Base-by-base conservation (phyloP, 2,797 vertebrate genomes). In the Lateolabrax maculatus region DNA sequence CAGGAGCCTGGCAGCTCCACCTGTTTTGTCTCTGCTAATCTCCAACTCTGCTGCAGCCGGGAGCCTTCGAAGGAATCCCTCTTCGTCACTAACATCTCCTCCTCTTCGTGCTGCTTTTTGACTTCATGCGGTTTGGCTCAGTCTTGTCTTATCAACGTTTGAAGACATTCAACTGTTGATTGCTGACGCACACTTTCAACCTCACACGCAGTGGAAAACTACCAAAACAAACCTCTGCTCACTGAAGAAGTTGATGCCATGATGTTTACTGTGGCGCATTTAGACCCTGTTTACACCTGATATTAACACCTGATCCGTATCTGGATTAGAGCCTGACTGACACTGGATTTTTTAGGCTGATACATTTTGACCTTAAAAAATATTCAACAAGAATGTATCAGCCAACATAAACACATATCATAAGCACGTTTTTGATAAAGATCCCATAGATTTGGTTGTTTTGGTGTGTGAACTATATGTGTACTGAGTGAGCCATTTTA, bases 11-110 rank as follows among this genome's bases (percentile, higher is more conserved):
- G 64, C 74, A 63, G 61, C 65, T 55, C 56, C 64, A 57, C 31
- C 80, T 85, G 83, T 78, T 81, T 79, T 44, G 49, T 75, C 66
- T 81, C 75, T 44, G 37, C 60, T 82, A 5, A 63, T 62, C 68
- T 76, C 25, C 61, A 60, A 15, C 75, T 52, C 25, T 19, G 23
- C 49, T 55, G 2, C 51, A 60, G 29, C 31, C 3, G 7, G 44
- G 15, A 66, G 41, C 57, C 43, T 63, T 23, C 21, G 5, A 10
- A 62, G 12, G 58, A 36, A 9, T 31, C 31, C 21, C 1, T n/a
- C 62, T 37, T 37, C 37, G 9, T 55, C 72, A 0, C 10, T 4
- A 3, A 3, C 27, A 8, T 23, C 34, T 27, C 0, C 9, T 31
- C 34, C 44, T 48, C 8, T 56, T n/a, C n/a, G n/a, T n/a, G n/a